Conservation (phyloP, 1,140 invertebrate genomes). For the Drosophila takahashii region DNA sequence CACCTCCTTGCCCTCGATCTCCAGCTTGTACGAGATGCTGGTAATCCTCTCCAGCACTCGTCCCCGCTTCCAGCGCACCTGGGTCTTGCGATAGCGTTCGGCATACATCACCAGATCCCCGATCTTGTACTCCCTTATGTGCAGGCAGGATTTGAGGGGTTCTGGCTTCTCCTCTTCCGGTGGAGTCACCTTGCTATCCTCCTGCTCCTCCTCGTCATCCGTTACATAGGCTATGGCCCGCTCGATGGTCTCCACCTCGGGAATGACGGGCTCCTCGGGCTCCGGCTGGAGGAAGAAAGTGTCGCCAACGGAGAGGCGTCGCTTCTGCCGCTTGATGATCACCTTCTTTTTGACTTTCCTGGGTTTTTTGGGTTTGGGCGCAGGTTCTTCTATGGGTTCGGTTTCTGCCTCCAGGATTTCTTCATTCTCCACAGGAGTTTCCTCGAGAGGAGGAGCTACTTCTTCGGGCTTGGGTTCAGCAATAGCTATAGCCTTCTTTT, state of each 20-base stretch:
- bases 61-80: constrained; percentile 78
- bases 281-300: constrained; percentile 69
- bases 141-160: constrained; percentile 74
- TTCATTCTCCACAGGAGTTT: not conserved
- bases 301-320: constrained; percentile 73
- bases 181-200: constrained; percentile 8
- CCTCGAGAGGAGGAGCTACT: not conserved
- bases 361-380: constrained; percentile 58
- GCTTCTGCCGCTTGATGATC: constrained; percentile 77
- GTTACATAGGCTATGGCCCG: constrained; percentile 77
- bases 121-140: constrained; percentile 71
- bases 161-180: constrained; percentile 25
- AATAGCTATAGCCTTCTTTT: not conserved
- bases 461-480: not conserved
- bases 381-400: constrained; percentile 11
- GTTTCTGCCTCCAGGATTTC: not conserved
- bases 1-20: constrained; percentile 80
- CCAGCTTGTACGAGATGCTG: constrained; percentile 79
- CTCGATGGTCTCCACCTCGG: constrained; percentile 77
- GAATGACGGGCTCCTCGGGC: constrained; percentile 58
- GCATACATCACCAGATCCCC: constrained; percentile 78
- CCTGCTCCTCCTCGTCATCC: constrained; percentile 62
- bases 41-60: constrained; percentile 75
- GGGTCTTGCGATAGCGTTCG: constrained; percentile 77
- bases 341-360: constrained; percentile 81